Evolutionary conservation across 2,888 invertebrate genomes (phyloP).

Genomic region (Nomada ruficornis): DNA sequence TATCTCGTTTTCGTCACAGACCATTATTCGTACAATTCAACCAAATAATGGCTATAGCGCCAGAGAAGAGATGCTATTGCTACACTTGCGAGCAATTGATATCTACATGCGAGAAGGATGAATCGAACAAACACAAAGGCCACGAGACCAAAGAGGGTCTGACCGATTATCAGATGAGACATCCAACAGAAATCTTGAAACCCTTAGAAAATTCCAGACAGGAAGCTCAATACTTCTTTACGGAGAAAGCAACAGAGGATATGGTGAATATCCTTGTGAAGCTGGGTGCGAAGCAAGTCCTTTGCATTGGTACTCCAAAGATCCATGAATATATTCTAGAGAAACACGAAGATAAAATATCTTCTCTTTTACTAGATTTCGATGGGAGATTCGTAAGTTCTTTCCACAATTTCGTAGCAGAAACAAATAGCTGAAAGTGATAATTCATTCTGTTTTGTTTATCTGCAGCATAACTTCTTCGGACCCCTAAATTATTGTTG

Average conservation of each 20-base stretch:
- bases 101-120: constrained; percentile 73
- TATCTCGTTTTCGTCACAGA: constrained; percentile 86
- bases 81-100: constrained; percentile 87
- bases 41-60: constrained; percentile 83
- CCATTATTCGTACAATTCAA: constrained; percentile 85
- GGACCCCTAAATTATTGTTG: constrained; percentile 89
- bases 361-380: constrained; percentile 91
- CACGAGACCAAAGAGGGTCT: constrained; percentile 86
- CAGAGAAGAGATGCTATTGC: constrained; percentile 86
- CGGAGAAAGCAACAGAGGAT: constrained; percentile 88
- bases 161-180: constrained; percentile 86
- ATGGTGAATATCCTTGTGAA: constrained; percentile 87
- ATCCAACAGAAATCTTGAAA: constrained; percentile 89
- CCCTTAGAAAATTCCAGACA: constrained; percentile 90
- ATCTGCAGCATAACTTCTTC: constrained; percentile 87
- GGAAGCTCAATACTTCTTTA: constrained; percentile 96
- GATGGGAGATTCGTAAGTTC: constrained; percentile 89
- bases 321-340: constrained; percentile 89
- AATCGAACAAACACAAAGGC: constrained; percentile 84
- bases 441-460: neutral
- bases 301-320: constrained; percentile 95
- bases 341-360: constrained; percentile 81
- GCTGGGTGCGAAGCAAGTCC: constrained; percentile 87
- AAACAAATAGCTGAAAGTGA: neutral
- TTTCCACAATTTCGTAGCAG: neutral